phyloP scores from a whole-genome alignment of 2,113 vertebrate genomes.

The Pedionomus torquatus region DNA sequence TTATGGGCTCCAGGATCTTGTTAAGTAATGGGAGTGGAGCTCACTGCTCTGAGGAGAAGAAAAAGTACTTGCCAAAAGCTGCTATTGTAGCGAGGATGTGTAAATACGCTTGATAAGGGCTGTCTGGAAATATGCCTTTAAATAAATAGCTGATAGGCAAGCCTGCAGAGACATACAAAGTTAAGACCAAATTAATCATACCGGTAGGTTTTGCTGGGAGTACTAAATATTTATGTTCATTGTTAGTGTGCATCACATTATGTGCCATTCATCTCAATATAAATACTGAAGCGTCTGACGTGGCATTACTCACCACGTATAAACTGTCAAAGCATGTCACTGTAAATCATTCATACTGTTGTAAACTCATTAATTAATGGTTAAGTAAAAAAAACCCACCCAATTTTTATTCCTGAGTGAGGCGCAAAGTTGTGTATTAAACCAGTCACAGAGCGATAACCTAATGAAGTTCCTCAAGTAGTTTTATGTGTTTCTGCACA shows the following conservation, averaged over 20 bases:
- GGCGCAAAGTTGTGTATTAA: not conserved
- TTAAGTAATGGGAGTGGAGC: not conserved
- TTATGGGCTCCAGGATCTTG: not conserved
- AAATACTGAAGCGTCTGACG: constrained; percentile 59
- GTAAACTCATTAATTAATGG: constrained; percentile 61
- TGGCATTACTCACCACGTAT: constrained; percentile 61
- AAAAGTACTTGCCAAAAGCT: not conserved
- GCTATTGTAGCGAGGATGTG: not conserved
- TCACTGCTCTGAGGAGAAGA: not conserved
- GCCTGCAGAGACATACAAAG: constrained; percentile 6
- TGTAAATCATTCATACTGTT: constrained; percentile 26
- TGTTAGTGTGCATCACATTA: constrained; percentile 65
- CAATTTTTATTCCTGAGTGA: not conserved
- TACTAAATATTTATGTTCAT: constrained; percentile 69
- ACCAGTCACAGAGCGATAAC: not conserved
- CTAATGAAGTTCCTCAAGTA: not conserved
- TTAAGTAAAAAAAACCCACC: not conserved
- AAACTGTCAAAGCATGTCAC: constrained; percentile 51
- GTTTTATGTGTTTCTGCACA: not conserved
- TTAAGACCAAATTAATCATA: constrained; percentile 66
- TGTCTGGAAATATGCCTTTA: not conserved
- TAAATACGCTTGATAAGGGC: not conserved
- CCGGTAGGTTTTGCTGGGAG: constrained; percentile 22
- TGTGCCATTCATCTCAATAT: constrained; percentile 66
- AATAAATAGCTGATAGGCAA: constrained; percentile 18